A percentile compares a stretch with the other conserved stretches of the same genome.
These are phyloP conservation scores for Clytia hemisphaerica DNA, from an alignment of 30 jellyfish, hydroid and myxozoan species.

Conservation along the genomic window DNA sequence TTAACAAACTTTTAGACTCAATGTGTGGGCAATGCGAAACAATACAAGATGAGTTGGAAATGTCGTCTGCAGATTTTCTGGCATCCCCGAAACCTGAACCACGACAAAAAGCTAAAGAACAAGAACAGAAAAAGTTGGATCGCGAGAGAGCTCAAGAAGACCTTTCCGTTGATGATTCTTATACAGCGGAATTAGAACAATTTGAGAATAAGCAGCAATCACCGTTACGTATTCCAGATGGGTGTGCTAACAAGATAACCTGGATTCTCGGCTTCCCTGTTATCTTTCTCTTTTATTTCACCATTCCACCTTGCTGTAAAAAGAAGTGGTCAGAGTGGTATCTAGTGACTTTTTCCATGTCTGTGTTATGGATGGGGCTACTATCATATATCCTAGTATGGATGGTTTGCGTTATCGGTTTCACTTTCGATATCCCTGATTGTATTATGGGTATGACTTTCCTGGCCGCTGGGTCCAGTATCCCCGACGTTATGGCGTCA, in stretches of 20 bases:
- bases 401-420: constrained; percentile 97
- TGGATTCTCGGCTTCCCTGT: constrained; percentile 99
- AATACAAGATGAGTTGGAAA: neutral
- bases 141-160: too few species aligned
- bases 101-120: too few species aligned
- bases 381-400: constrained; percentile 91
- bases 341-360: constrained; percentile 85
- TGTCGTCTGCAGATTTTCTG: too few species aligned
- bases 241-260: constrained; percentile 51
- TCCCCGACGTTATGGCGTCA: constrained; percentile 99
- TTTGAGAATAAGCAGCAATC: constrained; percentile 91
- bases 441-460: constrained; percentile 99
- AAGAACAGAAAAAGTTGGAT: too few species aligned
- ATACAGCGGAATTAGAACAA: constrained; percentile 62
- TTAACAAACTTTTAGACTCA: constrained; percentile 25
- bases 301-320: constrained; percentile 95
- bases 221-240: constrained; percentile 76
- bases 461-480: constrained; percentile 99
- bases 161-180: too few species aligned
- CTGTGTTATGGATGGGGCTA: constrained; percentile 94
- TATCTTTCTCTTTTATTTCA: constrained; percentile 65
- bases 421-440: constrained; percentile 92
- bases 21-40: constrained; percentile 45
- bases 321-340: constrained; percentile 88
- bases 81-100: too few species aligned